Conservation (phyloP, 2,797 vertebrate genomes). For the Rhynchonycteris naso region DNA sequence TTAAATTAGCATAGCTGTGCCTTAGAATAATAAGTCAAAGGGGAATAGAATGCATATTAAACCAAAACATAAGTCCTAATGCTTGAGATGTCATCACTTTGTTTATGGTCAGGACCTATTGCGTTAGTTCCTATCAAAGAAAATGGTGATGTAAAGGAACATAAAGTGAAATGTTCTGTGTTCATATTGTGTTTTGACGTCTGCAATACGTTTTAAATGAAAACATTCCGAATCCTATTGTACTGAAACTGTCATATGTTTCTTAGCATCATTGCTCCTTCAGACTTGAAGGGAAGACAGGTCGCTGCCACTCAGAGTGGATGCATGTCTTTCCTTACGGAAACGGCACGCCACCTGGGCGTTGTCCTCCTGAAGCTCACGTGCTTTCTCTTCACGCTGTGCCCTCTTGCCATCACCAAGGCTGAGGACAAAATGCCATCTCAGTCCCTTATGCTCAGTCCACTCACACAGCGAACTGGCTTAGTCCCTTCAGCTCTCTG, state of each 20-base stretch:
- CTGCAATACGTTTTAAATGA: slow-evolving; percentile 30
- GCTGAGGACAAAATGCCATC: background rate
- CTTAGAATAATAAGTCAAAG: background rate
- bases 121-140: background rate
- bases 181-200: background rate
- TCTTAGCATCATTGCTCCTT: background rate
- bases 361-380: background rate
- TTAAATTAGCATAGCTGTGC: background rate
- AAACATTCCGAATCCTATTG: background rate
- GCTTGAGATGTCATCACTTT: background rate
- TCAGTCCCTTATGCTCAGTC: background rate
- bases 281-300: background rate
- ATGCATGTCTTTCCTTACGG: slow-evolving; percentile 13
- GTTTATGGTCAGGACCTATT: background rate
- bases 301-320: background rate
- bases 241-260: background rate
- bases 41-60: background rate
- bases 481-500: background rate
- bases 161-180: background rate
- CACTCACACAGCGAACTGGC: background rate
- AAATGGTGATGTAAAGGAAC: slow-evolving; percentile 30
- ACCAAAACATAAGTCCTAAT: background rate
- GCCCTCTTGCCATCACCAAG: background rate
- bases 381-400: background rate
- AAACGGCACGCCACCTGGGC: background rate